These are phyloP conservation scores for Pyralis farinalis DNA, from an alignment of 2,888 invertebrate species.

Conservation along the genomic window DNA sequence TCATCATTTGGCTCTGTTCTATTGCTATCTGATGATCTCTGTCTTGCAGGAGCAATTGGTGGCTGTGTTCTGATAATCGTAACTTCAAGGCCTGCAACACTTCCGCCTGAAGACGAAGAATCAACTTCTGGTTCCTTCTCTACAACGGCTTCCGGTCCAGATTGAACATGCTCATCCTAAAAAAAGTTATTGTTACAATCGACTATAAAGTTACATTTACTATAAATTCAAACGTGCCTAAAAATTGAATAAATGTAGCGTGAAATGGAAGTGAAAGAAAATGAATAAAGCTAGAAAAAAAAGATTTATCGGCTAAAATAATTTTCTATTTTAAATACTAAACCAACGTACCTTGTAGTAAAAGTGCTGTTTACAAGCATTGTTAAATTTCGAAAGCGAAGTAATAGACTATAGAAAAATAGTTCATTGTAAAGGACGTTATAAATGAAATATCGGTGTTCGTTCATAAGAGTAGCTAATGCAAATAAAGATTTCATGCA, in stretches of 20 bases:
- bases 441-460: neutral
- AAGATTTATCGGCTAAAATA: neutral
- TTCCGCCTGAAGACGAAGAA: constrained; percentile 60
- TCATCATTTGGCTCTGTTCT: constrained; percentile 71
- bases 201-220: neutral
- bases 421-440: neutral
- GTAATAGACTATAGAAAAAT: neutral
- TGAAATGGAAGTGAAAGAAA: constrained; percentile 3
- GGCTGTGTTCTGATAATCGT: constrained; percentile 59
- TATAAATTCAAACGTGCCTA: neutral
- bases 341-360: neutral
- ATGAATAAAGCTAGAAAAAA: neutral
- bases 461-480: neutral
- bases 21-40: constrained; percentile 80
- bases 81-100: constrained; percentile 61
- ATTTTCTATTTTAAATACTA: neutral
- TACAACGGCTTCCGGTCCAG: constrained; percentile 53
- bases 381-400: neutral
- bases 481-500: constrained; percentile 3
- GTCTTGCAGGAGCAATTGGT: constrained; percentile 60
- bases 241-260: constrained; percentile 2
- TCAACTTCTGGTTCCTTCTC: constrained; percentile 59
- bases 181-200: constrained; percentile 2
- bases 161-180: constrained; percentile 67
- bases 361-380: neutral